Percentiles rank a stretch among this genome's conserved stretches.
phyloP scores from a whole-genome alignment of 2,888 invertebrate genomes.

The Eupithecia subumbrata region DNA sequence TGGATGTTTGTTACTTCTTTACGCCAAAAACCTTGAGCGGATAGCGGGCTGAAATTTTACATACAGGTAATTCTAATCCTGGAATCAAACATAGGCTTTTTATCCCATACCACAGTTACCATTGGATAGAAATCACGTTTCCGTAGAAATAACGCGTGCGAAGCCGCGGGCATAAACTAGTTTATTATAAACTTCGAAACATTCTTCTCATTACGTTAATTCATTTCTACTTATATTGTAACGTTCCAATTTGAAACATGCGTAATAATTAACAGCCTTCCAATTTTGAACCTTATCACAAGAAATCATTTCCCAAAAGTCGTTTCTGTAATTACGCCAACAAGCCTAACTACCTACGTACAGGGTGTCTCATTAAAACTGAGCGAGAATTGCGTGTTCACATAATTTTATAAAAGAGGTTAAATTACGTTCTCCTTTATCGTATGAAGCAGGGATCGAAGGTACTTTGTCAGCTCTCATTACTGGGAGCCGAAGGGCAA shows the following conservation, averaged over 20 bases:
- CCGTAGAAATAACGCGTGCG: no score
- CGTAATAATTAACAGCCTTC: conserved; percentile 2
- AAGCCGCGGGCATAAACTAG: no score
- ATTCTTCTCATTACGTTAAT: background rate
- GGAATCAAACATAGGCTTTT: no score
- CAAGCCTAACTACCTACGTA: background rate
- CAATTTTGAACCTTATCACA: background rate
- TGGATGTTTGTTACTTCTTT: no score
- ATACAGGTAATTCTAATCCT: no score
- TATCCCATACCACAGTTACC: no score
- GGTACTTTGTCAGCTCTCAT: conserved; percentile 11
- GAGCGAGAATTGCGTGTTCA: conserved; percentile 3
- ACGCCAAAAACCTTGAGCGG: no score
- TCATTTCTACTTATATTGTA: background rate
- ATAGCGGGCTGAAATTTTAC: no score
- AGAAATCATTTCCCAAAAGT: conserved; percentile 7
- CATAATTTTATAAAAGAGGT: conserved; percentile 19
- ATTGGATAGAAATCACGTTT: no score
- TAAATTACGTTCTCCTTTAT: conserved; percentile 12
- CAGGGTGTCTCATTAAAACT: conserved; percentile 16
- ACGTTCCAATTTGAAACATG: background rate
- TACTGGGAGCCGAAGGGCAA: conserved; percentile 12
- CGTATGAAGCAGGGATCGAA: conserved; percentile 10
- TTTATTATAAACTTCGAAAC: background rate
- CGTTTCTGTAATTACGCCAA: conserved; percentile 8